phyloP scores from a whole-genome alignment of 1,140 invertebrate species.

The Lepidotrigona ventralis region DNA sequence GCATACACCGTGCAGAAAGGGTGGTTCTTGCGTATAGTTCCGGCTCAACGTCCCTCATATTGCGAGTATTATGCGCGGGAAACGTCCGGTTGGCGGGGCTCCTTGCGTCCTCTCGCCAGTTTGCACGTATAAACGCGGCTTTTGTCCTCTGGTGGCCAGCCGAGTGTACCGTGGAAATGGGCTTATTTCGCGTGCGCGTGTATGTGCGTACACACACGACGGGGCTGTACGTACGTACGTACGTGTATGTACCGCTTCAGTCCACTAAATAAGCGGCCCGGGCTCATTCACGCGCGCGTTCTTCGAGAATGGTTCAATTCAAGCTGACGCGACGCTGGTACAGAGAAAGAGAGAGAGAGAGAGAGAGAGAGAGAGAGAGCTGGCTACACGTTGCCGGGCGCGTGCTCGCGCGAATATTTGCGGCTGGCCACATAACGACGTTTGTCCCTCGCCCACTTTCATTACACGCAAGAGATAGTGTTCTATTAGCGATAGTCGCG shows the following conservation, averaged over 20 bases:
- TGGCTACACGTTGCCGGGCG: not conserved
- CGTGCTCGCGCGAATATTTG: not conserved
- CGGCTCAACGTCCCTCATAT: slow-evolving; percentile 53
- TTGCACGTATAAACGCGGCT: slow-evolving; percentile 59
- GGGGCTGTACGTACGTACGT: too few relatives aligned
- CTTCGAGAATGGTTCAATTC: slow-evolving; percentile 20
- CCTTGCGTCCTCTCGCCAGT: slow-evolving; percentile 49
- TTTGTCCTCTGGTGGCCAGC: slow-evolving; percentile 53
- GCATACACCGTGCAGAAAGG: not conserved
- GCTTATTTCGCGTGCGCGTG: slow-evolving; percentile 55
- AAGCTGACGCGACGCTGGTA: not conserved
- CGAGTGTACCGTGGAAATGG: slow-evolving; percentile 60
- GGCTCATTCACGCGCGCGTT: slow-evolving; percentile 14
- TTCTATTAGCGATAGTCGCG: not conserved
- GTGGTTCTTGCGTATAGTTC: slow-evolving; percentile 9
- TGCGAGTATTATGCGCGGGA: slow-evolving; percentile 33
- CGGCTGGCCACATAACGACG: not conserved
- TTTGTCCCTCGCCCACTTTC: not conserved
- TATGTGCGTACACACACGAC: not conserved
- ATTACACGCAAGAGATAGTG: not conserved
- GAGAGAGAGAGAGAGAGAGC: too few relatives aligned
- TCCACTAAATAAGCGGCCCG: slow-evolving; percentile 49
- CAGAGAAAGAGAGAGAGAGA: too few relatives aligned
- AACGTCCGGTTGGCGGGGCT: slow-evolving; percentile 45
- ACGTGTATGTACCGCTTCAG: slow-evolving; percentile 34